Conservation (phyloP, 2,888 invertebrate species). For the Apoda limacodes region DNA sequence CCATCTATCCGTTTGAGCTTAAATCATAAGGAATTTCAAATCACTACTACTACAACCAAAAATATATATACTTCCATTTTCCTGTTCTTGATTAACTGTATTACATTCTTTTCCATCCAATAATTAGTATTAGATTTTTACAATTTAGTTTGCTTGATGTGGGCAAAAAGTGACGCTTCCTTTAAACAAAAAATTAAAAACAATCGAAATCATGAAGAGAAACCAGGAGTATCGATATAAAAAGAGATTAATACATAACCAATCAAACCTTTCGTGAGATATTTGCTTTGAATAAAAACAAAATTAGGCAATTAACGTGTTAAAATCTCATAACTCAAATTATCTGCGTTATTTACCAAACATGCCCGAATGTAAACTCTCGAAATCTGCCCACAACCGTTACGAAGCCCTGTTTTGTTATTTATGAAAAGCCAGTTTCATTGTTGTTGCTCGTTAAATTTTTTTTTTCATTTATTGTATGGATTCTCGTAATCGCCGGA, state of each 20-base stretch:
- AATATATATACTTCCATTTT: too few species aligned
- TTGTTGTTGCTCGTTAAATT: constrained; percentile 62
- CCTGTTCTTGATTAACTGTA: too few species aligned
- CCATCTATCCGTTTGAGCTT: too few species aligned
- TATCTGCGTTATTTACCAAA: constrained; percentile 49
- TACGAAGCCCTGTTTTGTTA: constrained; percentile 61
- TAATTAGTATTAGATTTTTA: too few species aligned
- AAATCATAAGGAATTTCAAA: too few species aligned
- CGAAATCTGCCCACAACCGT: constrained; percentile 63
- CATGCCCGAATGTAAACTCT: constrained; percentile 56
- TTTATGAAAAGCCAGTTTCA: constrained; percentile 61
- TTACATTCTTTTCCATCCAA: too few species aligned
- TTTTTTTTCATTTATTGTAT: constrained; percentile 44
- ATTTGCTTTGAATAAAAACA: constrained; percentile 40
- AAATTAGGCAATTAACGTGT: constrained; percentile 47
- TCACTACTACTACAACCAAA: too few species aligned
- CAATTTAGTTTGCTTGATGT: too few species aligned
- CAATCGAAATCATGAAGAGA: too few species aligned
- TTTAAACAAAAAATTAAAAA: too few species aligned
- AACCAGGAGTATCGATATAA: too few species aligned
- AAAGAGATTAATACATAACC: constrained; percentile 10
- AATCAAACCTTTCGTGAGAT: constrained; percentile 7
- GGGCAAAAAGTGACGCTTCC: too few species aligned
- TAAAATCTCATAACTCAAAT: constrained; percentile 62
- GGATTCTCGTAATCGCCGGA: constrained; percentile 40